Evolutionary conservation across 2,888 invertebrate genomes (phyloP), one percentile per base, ranked within the genome.

Genomic region (Drosophila recens): DNA sequence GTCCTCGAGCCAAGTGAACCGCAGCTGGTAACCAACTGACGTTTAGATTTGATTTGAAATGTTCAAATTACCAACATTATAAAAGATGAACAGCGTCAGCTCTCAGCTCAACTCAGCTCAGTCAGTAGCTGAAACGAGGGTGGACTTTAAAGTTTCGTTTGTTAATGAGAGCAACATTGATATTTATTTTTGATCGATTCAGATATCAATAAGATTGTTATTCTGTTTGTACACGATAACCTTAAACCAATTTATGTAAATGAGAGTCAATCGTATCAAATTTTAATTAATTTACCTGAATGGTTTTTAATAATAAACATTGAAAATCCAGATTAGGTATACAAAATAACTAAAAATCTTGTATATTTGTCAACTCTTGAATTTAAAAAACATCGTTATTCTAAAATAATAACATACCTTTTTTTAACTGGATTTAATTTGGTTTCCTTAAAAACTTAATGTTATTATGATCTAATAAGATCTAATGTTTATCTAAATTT

Each of bases 1-100:
- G 34, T 62, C 40, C 62, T 57, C 46, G 34, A 65, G 65, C 67
- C 81, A 73, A 79, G 71, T 70, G 76, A 82, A 80, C 85, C 87
- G 63, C 88, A 86, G 82, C 84, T 86, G 80, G 74, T 86, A 83
- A 86, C 84, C 82, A 83, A 83, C 87, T 86, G 82, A 86, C 85
- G 78, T 87, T 78, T 83, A 81, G 85, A 85, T 85, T 85, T 87
- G 89, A 87, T 87, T 89, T 89, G 82, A 83, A 87, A 87, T 85
- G 83, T 87, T 83, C 75, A 82, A 83, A 89, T 87, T 89, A 83
- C 87, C 85, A 81, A 83, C 78, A 85, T 85, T 87, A 84, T 85
- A 87, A 87, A 79, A 84, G 78, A 87, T 84, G 82, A 83, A 87
- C 82, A 78, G 75, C 78, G 45, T 65, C 72, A 67, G 72, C 67